Evolutionary conservation across 1,140 invertebrate species (phyloP).

Genomic region (Cardiocondyla obscurior): DNA sequence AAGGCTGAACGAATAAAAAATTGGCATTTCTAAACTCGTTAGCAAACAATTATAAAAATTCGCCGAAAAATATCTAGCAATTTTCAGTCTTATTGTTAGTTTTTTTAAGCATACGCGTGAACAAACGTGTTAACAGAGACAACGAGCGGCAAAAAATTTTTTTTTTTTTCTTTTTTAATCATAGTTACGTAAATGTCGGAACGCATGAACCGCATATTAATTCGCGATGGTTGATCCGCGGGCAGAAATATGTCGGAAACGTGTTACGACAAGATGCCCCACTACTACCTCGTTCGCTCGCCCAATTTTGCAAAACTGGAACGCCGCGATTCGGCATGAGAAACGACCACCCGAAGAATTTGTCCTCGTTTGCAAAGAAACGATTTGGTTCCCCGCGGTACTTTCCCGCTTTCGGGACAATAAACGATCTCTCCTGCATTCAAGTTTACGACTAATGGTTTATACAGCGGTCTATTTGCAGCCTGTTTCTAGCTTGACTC

Average conservation of each 20-base stretch:
- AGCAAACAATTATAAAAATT: background rate
- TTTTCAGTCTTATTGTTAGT: background rate
- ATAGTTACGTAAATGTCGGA: too few species aligned
- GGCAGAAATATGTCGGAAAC: conserved; percentile 16
- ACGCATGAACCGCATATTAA: conserved; percentile 6
- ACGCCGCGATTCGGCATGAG: conserved; percentile 13
- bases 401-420: background rate
- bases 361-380: conserved; percentile 27
- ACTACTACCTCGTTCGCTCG: background rate
- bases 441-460: conserved; percentile 18
- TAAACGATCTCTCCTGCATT: background rate
- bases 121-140: background rate
- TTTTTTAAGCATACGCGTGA: background rate
- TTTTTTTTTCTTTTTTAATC: too few species aligned
- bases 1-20: background rate
- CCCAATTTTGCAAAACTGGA: conserved; percentile 34
- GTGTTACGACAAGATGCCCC: background rate
- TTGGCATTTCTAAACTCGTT: background rate
- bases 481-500: background rate
- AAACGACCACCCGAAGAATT: conserved; percentile 27
- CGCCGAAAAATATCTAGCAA: background rate
- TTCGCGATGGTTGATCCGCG: background rate
- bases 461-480: background rate
- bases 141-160: background rate
- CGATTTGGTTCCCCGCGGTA: conserved; percentile 7